Evolutionary conservation across 2,888 invertebrate species (phyloP), one percentile per base, ranked within the genome.

Genomic region (Notodonta ziczac): DNA sequence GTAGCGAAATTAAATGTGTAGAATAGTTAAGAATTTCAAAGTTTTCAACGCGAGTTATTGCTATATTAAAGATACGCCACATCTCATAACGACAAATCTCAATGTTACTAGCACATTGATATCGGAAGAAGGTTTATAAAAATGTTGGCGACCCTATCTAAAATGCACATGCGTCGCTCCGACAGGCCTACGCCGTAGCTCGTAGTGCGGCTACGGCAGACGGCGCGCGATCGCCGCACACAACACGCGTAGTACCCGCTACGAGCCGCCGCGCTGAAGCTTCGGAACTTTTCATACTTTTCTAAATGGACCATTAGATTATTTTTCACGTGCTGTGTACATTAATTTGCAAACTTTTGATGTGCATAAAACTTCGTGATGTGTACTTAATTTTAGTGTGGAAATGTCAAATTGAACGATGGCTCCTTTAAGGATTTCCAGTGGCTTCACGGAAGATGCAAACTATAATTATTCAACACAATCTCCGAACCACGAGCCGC

Each of bases 231-330:
- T 80, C 91, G 91, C 88, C 90, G 84, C 75, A 70, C 72, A 72
- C 77, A 73, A 65, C 84, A 80, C 86, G 78, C 89, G 87, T 86
- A 84, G 84, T 59, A 79, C 77, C 85, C 83, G 81, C 87, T 88
- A 88, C 88, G 85, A 80, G 54, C 63, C 70, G 65, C 65, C 76
- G 74, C 82, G 78, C 74, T 65, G 63, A 69, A 68, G 69, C 74
- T 69, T 74, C 87, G 85, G 83, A 91, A 92, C 92, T 93, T 91
- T 90, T 89, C 84, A 86, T 88, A 91, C 89, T 90, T 91, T 78
- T 90, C 88, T 84, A 85, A 85, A 77, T 77, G 72, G 70, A 74
- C 69, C 74, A 73, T 73, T 73, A 66, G 70, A 76, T 69, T 77
- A 80, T 74, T 69, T 67, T 63, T 60, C 62, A 60, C 73, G 74